These are phyloP conservation scores for Paradisaea rubra DNA, from an alignment of 2,113 vertebrate genomes.

Conservation along the genomic window DNA sequence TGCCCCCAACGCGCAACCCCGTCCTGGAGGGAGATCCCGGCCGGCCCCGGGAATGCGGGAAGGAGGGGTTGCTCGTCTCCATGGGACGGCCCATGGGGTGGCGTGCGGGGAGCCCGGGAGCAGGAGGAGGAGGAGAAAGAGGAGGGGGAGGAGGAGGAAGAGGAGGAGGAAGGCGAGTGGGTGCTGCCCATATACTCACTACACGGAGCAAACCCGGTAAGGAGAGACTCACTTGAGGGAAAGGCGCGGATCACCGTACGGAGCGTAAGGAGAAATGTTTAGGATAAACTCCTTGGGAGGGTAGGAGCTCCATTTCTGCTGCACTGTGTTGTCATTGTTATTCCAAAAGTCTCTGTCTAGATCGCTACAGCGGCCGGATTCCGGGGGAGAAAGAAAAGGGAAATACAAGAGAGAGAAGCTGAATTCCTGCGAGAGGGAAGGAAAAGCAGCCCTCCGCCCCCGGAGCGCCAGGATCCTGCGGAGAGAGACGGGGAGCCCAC, in stretches of 20 bases:
- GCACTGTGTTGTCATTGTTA: constrained; percentile 99
- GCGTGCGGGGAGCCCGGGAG: constrained; percentile 47
- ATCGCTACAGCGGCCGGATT: constrained; percentile 86
- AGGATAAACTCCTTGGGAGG: constrained; percentile 99
- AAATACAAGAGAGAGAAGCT: constrained; percentile 75
- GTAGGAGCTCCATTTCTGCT: constrained; percentile 99
- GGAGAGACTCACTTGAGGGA: constrained; percentile 99
- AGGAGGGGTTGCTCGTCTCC: constrained; percentile 40
- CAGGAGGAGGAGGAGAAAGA: constrained; percentile 47
- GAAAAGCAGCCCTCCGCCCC: background rate
- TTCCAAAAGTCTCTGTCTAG: constrained; percentile 99
- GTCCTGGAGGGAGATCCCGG: constrained; percentile 31
- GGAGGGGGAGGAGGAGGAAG: constrained; percentile 44
- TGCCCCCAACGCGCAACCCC: constrained; percentile 76
- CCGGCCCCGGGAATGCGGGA: background rate
- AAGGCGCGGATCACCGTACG: constrained; percentile 97
- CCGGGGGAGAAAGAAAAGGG: constrained; percentile 75
- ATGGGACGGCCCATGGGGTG: constrained; percentile 31
- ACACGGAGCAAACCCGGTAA: constrained; percentile 70
- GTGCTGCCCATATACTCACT: constrained; percentile 69
- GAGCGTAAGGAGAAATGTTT: constrained; percentile 99
- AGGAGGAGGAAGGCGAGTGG: constrained; percentile 37
- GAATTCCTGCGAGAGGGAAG: constrained; percentile 63
- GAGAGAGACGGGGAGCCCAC: constrained; percentile 15
- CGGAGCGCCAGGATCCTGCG: constrained; percentile 26